Evolutionary conservation across 2,888 invertebrate genomes (phyloP), one percentile per base, ranked within the genome.

Genomic region (Yponomeuta cagnagella): DNA sequence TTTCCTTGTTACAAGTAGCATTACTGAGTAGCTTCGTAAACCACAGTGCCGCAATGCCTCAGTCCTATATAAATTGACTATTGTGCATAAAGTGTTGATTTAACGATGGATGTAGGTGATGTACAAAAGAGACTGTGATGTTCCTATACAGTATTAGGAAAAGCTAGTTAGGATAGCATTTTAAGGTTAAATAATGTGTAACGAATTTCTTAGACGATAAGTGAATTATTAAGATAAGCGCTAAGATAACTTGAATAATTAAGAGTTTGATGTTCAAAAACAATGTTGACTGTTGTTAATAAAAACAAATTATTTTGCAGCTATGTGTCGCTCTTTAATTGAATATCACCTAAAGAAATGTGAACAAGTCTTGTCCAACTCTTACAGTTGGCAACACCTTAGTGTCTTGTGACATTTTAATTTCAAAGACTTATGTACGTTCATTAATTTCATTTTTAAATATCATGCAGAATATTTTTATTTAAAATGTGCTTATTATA

Each of bases 71-170:
- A 15, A 37, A 43, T 15, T 30, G 65, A 31, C 12, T 65, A 65
- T 15, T 65, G 31, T 65, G 65, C 10, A 31, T 33, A 10, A 6
- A 10, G 72, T 73, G 74, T 75, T 74, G 75, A 73, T 74, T 48
- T 37, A 71, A 70, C 58, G 37, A 63, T 68, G 70, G 74, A 67
- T 75, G 73, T 74, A 77, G 78, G 73, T 80, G 82, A 81, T 79
- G 82, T 81, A 82, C 79, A 70, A 73, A 71, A 73, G 71, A 74
- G 76, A 82, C 81, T 86, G 87, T 89, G 87, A 88, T 88, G 86
- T 87, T 88, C 83, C 81, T 86, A 81, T 80, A 81, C 83, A 88
- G 87, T 88, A 88, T 88, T 89, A 87, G 73, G 74, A n/a, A 77
- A 79, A 80, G 76, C 76, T 80, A 82, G 77, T 80, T 67, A 70